phyloP scores from a whole-genome alignment of 1,140 invertebrate genomes.

The Yoshiicerus persimilis region DNA sequence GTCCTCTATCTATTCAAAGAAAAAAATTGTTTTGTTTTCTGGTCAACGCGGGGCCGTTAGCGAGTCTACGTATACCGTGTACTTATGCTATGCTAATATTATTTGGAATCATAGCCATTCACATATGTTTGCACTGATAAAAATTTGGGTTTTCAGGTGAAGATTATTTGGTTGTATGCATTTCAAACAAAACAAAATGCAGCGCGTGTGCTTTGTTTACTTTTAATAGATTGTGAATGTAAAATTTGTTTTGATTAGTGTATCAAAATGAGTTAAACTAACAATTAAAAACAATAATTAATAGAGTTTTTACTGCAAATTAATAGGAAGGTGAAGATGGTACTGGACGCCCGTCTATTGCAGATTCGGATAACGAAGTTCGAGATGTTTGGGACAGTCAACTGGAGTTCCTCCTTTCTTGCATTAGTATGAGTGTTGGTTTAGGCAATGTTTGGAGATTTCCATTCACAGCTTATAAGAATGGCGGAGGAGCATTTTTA shows the following conservation, averaged over 20 bases:
- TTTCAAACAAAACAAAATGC: too few species aligned
- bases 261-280: too few species aligned
- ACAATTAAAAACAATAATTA: too few species aligned
- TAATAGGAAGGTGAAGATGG: neutral
- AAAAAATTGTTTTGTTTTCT: too few species aligned
- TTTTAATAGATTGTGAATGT: too few species aligned
- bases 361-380: neutral
- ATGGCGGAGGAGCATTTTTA: constrained; percentile 67
- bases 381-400: constrained; percentile 54
- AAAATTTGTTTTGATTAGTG: too few species aligned
- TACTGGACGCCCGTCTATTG: neutral
- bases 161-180: too few species aligned
- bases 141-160: neutral
- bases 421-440: constrained; percentile 76
- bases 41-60: too few species aligned
- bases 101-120: neutral
- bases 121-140: neutral
- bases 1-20: too few species aligned
- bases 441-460: constrained; percentile 79
- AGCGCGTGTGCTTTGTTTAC: too few species aligned
- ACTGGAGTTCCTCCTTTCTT: constrained; percentile 66
- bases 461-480: constrained; percentile 54
- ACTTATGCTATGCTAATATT: too few species aligned
- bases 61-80: too few species aligned
- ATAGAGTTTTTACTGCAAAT: neutral